Base-by-base conservation (phyloP, 2,888 invertebrate species). In the Koerneria pararmatus region DNA sequence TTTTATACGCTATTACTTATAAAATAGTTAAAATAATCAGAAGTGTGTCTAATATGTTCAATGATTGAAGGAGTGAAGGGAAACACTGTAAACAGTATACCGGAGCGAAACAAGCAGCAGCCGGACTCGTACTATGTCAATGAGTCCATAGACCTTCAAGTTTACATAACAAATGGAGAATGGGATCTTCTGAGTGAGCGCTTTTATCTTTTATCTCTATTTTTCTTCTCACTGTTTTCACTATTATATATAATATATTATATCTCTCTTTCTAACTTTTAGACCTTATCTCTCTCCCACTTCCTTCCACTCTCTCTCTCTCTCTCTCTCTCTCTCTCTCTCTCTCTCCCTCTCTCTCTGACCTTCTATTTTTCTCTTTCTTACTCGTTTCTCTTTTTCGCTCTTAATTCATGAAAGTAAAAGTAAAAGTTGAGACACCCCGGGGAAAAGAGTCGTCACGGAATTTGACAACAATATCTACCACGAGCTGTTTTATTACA, bases 81-180 rank as follows among this genome's bases (percentile, higher is more conserved):
- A 0, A 22, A 51, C 32, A 49, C 62, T 5, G 70, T 76, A 4
- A 63, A 41, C 24, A 69, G 69, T 3, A 58, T 67, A 8, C 72
- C 73, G 8, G 68, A 70, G 35, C 29, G 69, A 29, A 66, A 68
- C 22, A 34, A 56, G 1, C 35, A 61, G 1, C 69, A 69, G 53
- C 61, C 67, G 5, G 69, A 66, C 1, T 70, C 70, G 6, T 76
- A 74, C 59, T 73, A 71, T 66, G 72, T 76, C 8, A 74, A 76
- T 58, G 76, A 76, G 51, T 73, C 72, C 1, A 74, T 76, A 34
- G 76, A 76, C 62, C 56, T 76, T 4, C 76, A 76, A 71, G 76
- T 76, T 2, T 76, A 70, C 51, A 54, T 76, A 3, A 68, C 69
- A 34, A 76, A 76, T 58, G 76, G 76, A 29, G 76, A 76, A 63